These are phyloP conservation scores for Carposina sasakii DNA, from an alignment of 1,140 invertebrate species.

Conservation along the genomic window DNA sequence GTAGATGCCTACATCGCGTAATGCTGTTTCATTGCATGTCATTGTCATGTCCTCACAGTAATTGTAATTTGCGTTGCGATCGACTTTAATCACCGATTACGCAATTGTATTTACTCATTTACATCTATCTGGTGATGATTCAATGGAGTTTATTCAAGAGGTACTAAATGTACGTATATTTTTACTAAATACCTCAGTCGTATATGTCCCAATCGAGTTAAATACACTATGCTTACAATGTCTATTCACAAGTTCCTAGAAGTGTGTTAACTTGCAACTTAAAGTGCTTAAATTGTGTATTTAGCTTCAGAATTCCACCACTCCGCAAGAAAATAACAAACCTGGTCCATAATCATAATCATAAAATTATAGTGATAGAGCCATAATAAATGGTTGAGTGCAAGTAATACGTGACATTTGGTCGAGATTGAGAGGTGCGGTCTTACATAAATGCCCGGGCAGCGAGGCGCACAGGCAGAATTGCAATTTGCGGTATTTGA, in stretches of 20 bases:
- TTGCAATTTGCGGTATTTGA: constrained; percentile 58
- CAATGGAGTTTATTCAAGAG: constrained; percentile 28
- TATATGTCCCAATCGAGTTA: too few species aligned
- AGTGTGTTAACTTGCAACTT: too few species aligned
- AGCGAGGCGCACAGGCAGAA: constrained; percentile 19
- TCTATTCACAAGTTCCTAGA: too few species aligned
- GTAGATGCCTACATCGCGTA: constrained; percentile 8
- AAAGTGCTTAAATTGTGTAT: too few species aligned
- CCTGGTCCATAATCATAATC: constrained; percentile 17
- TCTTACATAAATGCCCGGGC: constrained; percentile 19
- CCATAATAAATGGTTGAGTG: too few species aligned
- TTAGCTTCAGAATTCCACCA: too few species aligned
- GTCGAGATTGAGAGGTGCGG: constrained; percentile 23
- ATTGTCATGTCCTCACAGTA: constrained; percentile 23
- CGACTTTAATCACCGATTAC: constrained; percentile 45
- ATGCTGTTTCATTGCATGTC: constrained; percentile 18
- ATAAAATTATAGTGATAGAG: constrained; percentile 18
- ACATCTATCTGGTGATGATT: constrained; percentile 41
- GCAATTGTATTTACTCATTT: constrained; percentile 31
- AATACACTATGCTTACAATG: too few species aligned
- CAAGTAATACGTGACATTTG: constrained; percentile 24
- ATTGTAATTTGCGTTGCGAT: too few species aligned
- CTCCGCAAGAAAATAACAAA: too few species aligned
- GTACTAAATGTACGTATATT: neutral
- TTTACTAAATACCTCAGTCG: neutral